Conservation (phyloP, 2,113 vertebrate species). For the Aegithalos caudatus region DNA sequence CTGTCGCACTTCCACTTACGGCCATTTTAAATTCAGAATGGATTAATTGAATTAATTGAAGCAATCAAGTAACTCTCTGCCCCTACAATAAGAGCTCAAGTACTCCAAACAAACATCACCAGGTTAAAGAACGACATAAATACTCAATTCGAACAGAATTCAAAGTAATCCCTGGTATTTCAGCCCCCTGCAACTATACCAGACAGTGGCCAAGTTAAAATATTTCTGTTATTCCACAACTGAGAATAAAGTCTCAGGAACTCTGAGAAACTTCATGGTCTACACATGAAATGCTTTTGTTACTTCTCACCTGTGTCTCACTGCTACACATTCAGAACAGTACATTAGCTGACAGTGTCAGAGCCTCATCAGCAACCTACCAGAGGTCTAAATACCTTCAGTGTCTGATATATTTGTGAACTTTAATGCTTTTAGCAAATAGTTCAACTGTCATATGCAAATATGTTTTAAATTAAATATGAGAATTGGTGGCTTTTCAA, state of each 20-base stretch:
- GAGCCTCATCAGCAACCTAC: conserved; percentile 24
- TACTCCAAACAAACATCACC: neutral
- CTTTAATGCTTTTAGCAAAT: neutral
- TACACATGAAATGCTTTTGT: conserved; percentile 11
- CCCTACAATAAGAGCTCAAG: neutral
- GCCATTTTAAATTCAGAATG: neutral
- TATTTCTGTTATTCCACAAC: neutral
- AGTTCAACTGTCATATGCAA: neutral
- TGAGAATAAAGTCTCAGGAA: neutral
- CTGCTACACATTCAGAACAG: conserved; percentile 43
- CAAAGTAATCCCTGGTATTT: neutral
- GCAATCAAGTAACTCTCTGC: neutral
- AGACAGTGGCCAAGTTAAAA: neutral
- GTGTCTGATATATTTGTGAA: neutral
- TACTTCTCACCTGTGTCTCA: neutral
- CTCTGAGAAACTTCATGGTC: neutral
- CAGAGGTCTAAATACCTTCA: conserved; percentile 23
- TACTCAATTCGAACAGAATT: neutral
- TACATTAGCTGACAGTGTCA: neutral
- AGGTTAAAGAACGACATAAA: neutral
- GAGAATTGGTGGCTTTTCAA: conserved; percentile 28
- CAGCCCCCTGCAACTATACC: neutral
- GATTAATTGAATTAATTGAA: neutral
- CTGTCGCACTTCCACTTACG: neutral
- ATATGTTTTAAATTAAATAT: conserved; percentile 9